Conservation (phyloP, 2,797 vertebrate species). For the Sebastes steindachneri region DNA sequence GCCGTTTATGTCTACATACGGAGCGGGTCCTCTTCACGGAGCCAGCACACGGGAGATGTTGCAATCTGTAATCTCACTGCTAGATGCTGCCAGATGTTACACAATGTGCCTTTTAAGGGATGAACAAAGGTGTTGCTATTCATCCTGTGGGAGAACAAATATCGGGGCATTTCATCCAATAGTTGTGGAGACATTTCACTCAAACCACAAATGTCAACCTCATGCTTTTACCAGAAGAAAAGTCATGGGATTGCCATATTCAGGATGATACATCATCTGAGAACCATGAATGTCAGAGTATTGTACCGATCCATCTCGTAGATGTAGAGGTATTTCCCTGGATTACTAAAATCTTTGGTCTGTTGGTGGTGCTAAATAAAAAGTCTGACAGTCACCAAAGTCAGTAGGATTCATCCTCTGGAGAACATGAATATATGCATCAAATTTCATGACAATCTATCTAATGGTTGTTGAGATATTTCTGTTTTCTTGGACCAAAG, state of each 20-base stretch:
- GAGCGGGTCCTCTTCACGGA: no score
- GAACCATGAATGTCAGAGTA: background rate
- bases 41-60: no score
- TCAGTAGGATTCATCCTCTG: background rate
- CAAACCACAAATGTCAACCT: background rate
- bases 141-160: background rate
- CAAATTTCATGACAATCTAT: background rate
- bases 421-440: background rate
- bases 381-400: background rate
- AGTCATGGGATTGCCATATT: background rate
- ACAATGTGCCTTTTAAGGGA: background rate
- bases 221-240: background rate
- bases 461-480: background rate
- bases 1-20: no score
- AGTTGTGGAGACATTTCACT: background rate
- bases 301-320: background rate
- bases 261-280: background rate
- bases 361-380: background rate
- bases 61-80: no score
- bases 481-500: background rate
- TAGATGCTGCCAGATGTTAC: background rate
- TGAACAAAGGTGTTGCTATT: background rate
- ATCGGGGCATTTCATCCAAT: background rate
- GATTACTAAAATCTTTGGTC: background rate
- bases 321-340: background rate